phyloP scores from a whole-genome alignment of 2,888 invertebrate species.

The Anoplius nigerrimus region DNA sequence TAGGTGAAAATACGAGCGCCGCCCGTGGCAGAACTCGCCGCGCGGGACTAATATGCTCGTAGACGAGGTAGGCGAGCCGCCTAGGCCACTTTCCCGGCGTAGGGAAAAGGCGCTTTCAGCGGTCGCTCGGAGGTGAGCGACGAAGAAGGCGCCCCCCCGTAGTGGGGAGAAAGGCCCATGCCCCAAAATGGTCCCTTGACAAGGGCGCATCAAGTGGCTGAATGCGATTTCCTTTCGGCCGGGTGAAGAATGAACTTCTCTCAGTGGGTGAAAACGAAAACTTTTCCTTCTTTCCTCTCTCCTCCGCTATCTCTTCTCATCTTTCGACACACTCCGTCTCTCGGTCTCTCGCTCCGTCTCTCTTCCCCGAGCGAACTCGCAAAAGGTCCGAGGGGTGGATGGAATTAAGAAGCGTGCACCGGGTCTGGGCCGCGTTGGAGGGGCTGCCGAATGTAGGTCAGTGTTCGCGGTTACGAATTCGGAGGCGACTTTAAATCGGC shows the following conservation, averaged over 20 bases:
- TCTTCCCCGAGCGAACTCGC: not conserved
- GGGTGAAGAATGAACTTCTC: too few relatives aligned
- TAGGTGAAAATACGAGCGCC: too few relatives aligned
- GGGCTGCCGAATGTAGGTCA: constrained; percentile 45
- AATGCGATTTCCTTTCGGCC: too few relatives aligned
- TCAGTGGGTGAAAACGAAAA: too few relatives aligned
- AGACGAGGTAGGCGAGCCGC: too few relatives aligned
- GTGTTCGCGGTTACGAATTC: constrained; percentile 40
- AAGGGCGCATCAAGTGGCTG: too few relatives aligned
- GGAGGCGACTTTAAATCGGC: constrained; percentile 35
- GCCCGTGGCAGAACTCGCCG: too few relatives aligned
- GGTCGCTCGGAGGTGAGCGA: too few relatives aligned
- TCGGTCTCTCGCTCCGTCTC: not conserved
- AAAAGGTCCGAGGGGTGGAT: constrained; percentile 21
- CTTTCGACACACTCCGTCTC: not conserved
- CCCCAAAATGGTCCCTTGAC: not conserved
- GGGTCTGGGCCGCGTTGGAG: constrained; percentile 11
- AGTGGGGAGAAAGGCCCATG: constrained; percentile 1
- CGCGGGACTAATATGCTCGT: too few relatives aligned
- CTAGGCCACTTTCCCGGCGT: too few relatives aligned
- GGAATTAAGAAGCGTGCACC: constrained; percentile 33
- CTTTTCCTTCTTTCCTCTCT: constrained; percentile 26
- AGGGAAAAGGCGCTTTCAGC: too few relatives aligned
- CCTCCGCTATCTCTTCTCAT: not conserved
- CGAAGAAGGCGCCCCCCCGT: too few relatives aligned